Evolutionary conservation across 2,888 invertebrate genomes (phyloP), one percentile per base, ranked within the genome.

Genomic region (Calephelis perditalis): DNA sequence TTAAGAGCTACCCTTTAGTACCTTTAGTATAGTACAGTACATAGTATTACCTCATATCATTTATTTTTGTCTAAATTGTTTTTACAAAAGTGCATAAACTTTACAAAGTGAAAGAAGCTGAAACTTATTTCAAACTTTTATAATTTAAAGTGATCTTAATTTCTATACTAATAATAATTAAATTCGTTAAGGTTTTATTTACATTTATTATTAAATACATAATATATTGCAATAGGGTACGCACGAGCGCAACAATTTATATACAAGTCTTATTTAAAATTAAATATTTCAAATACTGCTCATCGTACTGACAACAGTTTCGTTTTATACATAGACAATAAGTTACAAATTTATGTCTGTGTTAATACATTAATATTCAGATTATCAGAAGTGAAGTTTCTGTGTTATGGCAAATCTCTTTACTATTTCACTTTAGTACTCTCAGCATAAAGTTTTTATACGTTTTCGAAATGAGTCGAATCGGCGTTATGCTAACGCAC

Each of bases 151-250:
- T 49, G 15, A 26, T 26, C 26, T 49, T 49, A 26, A 49, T 10
- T 9, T 26, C 49, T 49, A 49, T 5, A 49, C 49, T 49, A 49
- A 49, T 26, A 49, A 49, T 49, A 49, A 49, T 49, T 75, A 88
- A 88, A 88, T 88, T 88, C 88, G 87, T 88, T 86, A 87, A 86
- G 84, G 86, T 87, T 83, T 78, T 89, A 86, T 89, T 76, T 88
- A 88, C 87, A 88, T 69, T 72, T 73, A 68, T 76, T 76, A 77
- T 66, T 65, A 69, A 62, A 54, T 62, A 63, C 63, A 66, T 67
- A 71, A 62, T 62, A 65, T 71, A 70, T 58, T 59, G 59, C 59
- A 26, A 40, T 40, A 40, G 40, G 26, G 26, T 49, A 49, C 49
- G 49, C 49, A 49, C 15, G 15, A 15, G 49, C 49, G 49, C 26